Base-by-base conservation (phyloP, 1,140 invertebrate species). In the Neodiprion lecontei region DNA sequence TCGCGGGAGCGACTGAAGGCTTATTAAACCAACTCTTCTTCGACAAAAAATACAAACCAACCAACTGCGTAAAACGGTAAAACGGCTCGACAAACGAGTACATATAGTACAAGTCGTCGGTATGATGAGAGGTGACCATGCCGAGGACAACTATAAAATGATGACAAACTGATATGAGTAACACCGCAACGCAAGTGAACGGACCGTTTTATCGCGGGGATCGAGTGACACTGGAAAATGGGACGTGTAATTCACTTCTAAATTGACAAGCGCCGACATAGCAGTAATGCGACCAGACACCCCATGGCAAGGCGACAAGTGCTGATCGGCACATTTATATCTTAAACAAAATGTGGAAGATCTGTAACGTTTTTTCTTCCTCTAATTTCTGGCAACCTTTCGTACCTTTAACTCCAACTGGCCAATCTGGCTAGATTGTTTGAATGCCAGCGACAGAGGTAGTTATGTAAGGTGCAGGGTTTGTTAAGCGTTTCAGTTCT, bases 1-100 rank as follows among this genome's bases (percentile, higher is more conserved):
- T 88, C 86, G 87, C 87, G 86, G 86, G 86, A 88, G 86, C 86
- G 86, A 88, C 85, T 88, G 85, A 86, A 86, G 85, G 83, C 86
- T 88, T 85, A 81, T 87, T 87, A 83, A 83, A 88, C 82, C 85
- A 83, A 87, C 69, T 83, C 81, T 87, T 87, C 83, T 87, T 87
- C 84, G 84, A 87, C 83, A 87, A 81, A 82, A 83, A 86, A 79
- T 71, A 86, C 77, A 72, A 87, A 83, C 87, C 80, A 81, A 86
- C 82, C 84, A 85, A 87, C 82, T 85, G 85, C 83, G 85, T 83
- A 80, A 84, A 87, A 87, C 85, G 85, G 83, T 85, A 84, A 83
- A 82, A 81, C 80, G 82, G 81, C 80, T 85, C 79, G 83, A 76
- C 82, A 83, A 85, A 81, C 80, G 82, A 82, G 78, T 80, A 80